Percentiles rank a stretch among this genome's conserved stretches.
Conservation (phyloP, 2,113 vertebrate genomes). For the Rutilus rutilus region DNA sequence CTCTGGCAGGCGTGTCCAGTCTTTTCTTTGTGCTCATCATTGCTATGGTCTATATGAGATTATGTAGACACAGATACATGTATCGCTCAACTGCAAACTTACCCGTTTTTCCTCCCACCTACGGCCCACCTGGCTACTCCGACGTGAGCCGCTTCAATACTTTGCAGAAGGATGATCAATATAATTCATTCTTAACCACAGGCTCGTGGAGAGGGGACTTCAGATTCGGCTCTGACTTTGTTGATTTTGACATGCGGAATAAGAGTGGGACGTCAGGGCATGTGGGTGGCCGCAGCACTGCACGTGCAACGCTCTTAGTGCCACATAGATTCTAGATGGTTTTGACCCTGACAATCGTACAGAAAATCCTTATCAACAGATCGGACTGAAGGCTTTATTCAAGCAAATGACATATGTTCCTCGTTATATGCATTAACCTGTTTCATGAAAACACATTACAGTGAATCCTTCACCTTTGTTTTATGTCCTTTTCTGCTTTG, state of each 20-base stretch:
- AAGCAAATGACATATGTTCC: not conserved
- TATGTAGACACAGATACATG: slow-evolving; percentile 62
- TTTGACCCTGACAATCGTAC: not conserved
- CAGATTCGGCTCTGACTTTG: slow-evolving; percentile 65
- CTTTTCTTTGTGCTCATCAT: slow-evolving; percentile 68
- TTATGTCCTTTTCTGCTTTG: not conserved
- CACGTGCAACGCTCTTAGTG: slow-evolving; percentile 36
- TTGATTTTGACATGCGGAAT: slow-evolving; percentile 72
- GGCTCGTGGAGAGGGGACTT: slow-evolving; percentile 75
- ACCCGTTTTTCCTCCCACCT: slow-evolving; percentile 69
- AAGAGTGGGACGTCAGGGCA: slow-evolving; percentile 64
- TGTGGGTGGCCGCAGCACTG: slow-evolving; percentile 58
- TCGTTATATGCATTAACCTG: not conserved
- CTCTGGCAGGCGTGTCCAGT: slow-evolving; percentile 66
- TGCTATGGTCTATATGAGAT: slow-evolving; percentile 66
- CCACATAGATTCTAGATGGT: not conserved
- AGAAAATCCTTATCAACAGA: not conserved
- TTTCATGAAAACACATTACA: not conserved
- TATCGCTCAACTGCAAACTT: slow-evolving; percentile 64
- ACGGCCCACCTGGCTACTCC: slow-evolving; percentile 63
- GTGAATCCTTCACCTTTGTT: not conserved
- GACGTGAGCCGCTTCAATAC: slow-evolving; percentile 71
- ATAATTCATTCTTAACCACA: slow-evolving; percentile 73
- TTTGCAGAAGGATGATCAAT: slow-evolving; percentile 68
- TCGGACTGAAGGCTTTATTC: not conserved